Evolutionary conservation across 2,797 vertebrate species (phyloP).

Genomic region (Mormyrops boulengeri): DNA sequence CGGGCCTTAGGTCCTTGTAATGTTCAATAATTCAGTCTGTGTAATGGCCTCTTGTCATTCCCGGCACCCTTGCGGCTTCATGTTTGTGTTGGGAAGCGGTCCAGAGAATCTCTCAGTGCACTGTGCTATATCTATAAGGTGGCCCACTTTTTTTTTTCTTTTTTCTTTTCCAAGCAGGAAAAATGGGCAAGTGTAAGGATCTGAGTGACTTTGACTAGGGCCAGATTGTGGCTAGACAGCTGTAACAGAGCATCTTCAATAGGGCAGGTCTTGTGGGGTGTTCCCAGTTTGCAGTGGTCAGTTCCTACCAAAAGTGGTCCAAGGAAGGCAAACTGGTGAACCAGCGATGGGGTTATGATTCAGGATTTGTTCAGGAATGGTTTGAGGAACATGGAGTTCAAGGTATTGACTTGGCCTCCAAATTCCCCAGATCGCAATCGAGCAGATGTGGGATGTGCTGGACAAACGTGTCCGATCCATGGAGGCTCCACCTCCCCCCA

Average conservation of each 20-base stretch:
- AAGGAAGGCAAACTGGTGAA: not conserved
- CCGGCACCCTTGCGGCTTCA: not conserved
- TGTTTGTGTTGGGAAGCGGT: not conserved
- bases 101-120: not conserved
- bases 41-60: conserved; percentile 17
- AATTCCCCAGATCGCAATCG: not conserved
- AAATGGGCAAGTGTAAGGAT: not conserved
- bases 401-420: not conserved
- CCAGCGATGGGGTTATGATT: too few relatives aligned
- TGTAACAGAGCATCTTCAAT: not conserved
- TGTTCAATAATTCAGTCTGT: conserved; percentile 15
- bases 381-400: not conserved
- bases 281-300: not conserved
- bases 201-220: not conserved
- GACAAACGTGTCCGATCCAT: not conserved
- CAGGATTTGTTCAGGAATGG: too few relatives aligned
- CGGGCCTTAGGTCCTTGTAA: not conserved
- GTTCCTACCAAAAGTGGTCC: not conserved
- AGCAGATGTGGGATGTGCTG: not conserved
- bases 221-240: not conserved
- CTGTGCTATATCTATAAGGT: not conserved
- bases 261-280: not conserved
- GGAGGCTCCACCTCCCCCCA: not conserved
- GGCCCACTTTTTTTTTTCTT: not conserved
- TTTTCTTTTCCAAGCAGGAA: not conserved